phyloP scores from a whole-genome alignment of 2,797 vertebrate genomes.

The Basileuterus tristriatus region DNA sequence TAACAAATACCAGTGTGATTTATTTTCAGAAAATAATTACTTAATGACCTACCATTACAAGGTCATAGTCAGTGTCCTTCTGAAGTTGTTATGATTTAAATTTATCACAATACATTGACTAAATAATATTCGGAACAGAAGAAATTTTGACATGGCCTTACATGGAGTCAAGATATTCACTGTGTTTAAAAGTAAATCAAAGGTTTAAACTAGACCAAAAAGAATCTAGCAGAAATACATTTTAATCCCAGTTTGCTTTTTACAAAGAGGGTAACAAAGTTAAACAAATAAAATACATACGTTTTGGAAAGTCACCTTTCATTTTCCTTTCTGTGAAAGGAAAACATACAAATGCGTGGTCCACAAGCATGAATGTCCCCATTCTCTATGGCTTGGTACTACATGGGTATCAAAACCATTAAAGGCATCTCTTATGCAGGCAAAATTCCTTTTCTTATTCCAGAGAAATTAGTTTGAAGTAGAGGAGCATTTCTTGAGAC shows the following conservation, averaged over 20 bases:
- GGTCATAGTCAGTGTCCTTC: background rate
- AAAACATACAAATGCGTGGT: background rate
- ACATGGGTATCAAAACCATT: background rate
- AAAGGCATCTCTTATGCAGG: background rate
- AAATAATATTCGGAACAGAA: background rate
- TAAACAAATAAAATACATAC: background rate
- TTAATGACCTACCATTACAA: background rate
- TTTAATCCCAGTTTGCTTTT: background rate
- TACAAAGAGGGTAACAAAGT: background rate
- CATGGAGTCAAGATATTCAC: background rate
- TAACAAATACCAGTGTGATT: background rate
- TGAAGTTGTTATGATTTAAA: background rate
- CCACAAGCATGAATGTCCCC: background rate
- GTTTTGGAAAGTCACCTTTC: background rate
- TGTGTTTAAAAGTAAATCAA: background rate
- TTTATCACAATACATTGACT: background rate
- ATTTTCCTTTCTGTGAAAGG: background rate
- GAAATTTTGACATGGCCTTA: background rate
- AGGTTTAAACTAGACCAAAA: background rate
- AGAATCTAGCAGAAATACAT: background rate
- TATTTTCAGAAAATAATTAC: slow-evolving; percentile 38
- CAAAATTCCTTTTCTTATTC: background rate
- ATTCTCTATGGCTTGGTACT: background rate
- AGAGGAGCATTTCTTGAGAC: background rate
- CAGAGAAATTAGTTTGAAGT: background rate